Conservation (phyloP, 2,888 invertebrate species). For the Atrina japonica region DNA sequence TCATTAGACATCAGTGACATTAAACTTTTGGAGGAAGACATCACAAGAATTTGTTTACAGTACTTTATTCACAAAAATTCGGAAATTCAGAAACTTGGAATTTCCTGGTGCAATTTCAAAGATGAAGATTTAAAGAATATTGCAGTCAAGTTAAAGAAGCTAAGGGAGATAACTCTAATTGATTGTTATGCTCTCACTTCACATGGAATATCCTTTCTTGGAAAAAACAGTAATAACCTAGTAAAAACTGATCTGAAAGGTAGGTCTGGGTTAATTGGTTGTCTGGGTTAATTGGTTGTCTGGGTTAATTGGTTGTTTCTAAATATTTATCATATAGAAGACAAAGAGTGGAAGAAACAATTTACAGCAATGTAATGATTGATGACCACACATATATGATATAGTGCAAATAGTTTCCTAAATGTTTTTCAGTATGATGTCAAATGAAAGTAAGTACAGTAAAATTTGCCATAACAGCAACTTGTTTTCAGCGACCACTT, state of each 20-base stretch:
- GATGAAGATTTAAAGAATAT: constrained; percentile 39
- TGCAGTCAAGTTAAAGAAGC: constrained; percentile 30
- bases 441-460: too few species aligned
- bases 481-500: too few species aligned
- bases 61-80: constrained; percentile 46
- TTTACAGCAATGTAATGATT: too few species aligned
- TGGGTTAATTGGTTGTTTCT: too few species aligned
- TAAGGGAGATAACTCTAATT: constrained; percentile 49
- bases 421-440: too few species aligned
- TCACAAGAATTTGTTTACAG: constrained; percentile 45
- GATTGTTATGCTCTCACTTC: constrained; percentile 53
- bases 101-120: constrained; percentile 55
- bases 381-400: too few species aligned
- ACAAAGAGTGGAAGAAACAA: too few species aligned
- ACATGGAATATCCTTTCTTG: constrained; percentile 49
- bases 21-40: neutral
- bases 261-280: constrained; percentile 19
- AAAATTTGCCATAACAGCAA: too few species aligned
- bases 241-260: constrained; percentile 53
- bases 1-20: too few species aligned
- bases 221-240: constrained; percentile 45
- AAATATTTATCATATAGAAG: too few species aligned
- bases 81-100: constrained; percentile 45
- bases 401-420: too few species aligned
- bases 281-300: too few species aligned